These are phyloP conservation scores for Conger conger DNA, from an alignment of 2,113 vertebrate genomes.

Conservation along the genomic window DNA sequence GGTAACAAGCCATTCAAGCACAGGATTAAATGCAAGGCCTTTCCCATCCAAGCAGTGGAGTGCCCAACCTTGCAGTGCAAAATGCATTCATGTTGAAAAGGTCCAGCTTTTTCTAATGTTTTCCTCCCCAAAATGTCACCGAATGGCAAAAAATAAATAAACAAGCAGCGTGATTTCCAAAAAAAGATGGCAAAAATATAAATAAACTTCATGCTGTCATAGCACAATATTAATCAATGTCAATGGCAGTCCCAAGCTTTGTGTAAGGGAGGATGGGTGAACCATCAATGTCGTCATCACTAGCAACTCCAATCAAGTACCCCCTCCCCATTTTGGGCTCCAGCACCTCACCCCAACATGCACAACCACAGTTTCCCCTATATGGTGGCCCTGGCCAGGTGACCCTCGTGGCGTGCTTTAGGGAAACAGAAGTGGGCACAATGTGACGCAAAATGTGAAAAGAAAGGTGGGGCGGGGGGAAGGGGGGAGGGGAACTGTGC, in stretches of 20 bases:
- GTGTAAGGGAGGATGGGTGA: not conserved
- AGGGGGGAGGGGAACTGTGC: conserved; percentile 31
- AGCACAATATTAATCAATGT: not conserved
- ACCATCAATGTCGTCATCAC: conserved; percentile 12
- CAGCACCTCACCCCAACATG: conserved; percentile 57
- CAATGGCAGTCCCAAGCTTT: conserved; percentile 6
- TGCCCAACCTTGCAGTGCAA: conserved; percentile 17
- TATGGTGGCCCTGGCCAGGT: conserved; percentile 45
- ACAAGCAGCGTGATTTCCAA: conserved; percentile 39
- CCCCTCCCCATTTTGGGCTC: conserved; percentile 31
- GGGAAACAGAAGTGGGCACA: conserved; percentile 54
- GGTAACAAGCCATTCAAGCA: conserved; percentile 55
- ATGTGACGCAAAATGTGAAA: conserved; percentile 31
- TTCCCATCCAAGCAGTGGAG: conserved; percentile 15
- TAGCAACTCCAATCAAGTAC: conserved; percentile 34
- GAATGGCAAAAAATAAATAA: conserved; percentile 19
- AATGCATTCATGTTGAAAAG: not conserved
- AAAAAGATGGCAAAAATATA: conserved; percentile 32
- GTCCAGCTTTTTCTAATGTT: not conserved
- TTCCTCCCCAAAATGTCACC: not conserved
- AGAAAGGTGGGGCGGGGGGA: not conserved
- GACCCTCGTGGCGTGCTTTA: conserved; percentile 43
- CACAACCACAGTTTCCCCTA: conserved; percentile 55
- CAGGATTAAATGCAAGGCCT: conserved; percentile 46
- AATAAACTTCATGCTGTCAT: conserved; percentile 46